Conservation (phyloP, 1,140 invertebrate genomes). For the Vanessa atalanta region DNA sequence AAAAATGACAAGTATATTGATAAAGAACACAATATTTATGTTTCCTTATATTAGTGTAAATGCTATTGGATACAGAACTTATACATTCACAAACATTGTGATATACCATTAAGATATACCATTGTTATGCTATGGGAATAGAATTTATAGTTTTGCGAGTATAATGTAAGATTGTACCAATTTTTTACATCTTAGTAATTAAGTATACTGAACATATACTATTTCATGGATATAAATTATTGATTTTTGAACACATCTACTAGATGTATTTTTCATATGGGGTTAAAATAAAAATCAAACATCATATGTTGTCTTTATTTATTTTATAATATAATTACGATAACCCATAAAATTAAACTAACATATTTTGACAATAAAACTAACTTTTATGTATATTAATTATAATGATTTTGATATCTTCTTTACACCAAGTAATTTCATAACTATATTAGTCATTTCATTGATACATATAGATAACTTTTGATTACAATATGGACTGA, state of each 20-base stretch:
- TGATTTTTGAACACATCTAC: no score
- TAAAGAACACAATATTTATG: not conserved
- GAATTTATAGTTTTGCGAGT: no score
- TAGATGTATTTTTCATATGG: not conserved
- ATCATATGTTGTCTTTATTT: not conserved
- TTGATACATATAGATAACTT: not conserved
- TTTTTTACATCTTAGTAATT: no score
- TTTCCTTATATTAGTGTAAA: not conserved
- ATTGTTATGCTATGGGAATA: no score
- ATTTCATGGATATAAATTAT: no score
- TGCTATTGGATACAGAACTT: no score
- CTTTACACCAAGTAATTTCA: not conserved
- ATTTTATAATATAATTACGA: slow-evolving; percentile 6
- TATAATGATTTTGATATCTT: not conserved
- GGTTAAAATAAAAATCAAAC: slow-evolving; percentile 4
- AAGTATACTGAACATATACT: no score
- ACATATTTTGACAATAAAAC: slow-evolving; percentile 1
- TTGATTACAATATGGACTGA: slow-evolving; percentile 2
- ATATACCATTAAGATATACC: no score
- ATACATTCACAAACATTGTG: no score
- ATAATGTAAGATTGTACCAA: no score
- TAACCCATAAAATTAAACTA: slow-evolving; percentile 21
- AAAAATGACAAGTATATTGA: not conserved
- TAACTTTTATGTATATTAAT: not conserved
- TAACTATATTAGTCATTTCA: not conserved